Percentiles rank a stretch among this genome's conserved stretches.
Conservation (phyloP, 2,888 invertebrate genomes). For the Coelogynopora nodosa region DNA sequence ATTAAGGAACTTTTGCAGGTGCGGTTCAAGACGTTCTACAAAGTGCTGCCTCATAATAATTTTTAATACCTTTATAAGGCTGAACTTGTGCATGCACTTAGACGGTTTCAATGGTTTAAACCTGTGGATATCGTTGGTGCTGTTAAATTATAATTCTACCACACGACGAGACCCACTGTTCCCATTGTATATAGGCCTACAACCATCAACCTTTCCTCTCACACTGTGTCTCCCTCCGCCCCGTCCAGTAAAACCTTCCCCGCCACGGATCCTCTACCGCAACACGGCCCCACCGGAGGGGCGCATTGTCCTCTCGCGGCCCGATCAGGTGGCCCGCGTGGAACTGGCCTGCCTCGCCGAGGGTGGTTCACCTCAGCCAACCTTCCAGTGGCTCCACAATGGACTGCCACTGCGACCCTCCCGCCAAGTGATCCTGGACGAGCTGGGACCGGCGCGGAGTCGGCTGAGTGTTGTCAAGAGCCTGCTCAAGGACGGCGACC, state of each 20-base stretch:
- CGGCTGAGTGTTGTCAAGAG: neutral
- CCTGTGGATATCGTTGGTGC: too few relatives aligned
- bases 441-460: neutral
- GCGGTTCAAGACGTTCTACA: too few relatives aligned
- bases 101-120: too few relatives aligned
- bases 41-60: too few relatives aligned
- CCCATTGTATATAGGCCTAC: too few relatives aligned
- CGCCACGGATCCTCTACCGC: neutral
- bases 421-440: neutral
- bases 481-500: neutral
- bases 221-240: too few relatives aligned
- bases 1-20: too few relatives aligned
- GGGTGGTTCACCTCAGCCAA: neutral
- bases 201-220: too few relatives aligned
- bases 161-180: too few relatives aligned
- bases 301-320: neutral
- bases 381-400: neutral
- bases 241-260: neutral
- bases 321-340: neutral
- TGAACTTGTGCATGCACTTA: too few relatives aligned
- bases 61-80: too few relatives aligned
- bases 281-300: neutral
- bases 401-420: neutral
- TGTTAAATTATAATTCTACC: too few relatives aligned
- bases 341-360: neutral